Conservation (phyloP, 37 sponge, comb jelly and placozoan species). For the Cliona cf. orientalis region DNA sequence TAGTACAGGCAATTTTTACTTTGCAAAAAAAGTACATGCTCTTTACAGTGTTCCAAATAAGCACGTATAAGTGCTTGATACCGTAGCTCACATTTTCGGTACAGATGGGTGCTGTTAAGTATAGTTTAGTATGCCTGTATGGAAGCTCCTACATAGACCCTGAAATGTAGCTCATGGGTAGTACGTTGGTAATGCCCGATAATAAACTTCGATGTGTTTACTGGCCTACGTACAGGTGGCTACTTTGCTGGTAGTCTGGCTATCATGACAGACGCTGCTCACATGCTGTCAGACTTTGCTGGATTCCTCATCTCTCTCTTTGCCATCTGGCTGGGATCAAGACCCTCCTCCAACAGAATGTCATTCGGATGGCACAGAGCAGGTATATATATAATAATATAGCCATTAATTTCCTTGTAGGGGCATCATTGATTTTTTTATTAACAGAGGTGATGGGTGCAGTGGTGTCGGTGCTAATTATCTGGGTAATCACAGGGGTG, state of each 20-base stretch:
- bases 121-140: too few species aligned
- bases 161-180: too few species aligned
- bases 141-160: too few species aligned
- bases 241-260: conserved; percentile 90
- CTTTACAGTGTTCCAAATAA: too few species aligned
- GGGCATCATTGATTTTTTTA: background rate
- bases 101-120: too few species aligned
- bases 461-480: conserved; percentile 90
- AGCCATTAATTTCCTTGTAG: background rate
- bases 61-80: too few species aligned
- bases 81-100: too few species aligned
- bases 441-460: conserved; percentile 92
- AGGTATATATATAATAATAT: conserved; percentile 44
- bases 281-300: conserved; percentile 99
- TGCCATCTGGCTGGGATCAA: conserved; percentile 90
- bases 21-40: too few species aligned
- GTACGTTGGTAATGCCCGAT: too few species aligned
- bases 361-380: conserved; percentile 98
- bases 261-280: conserved; percentile 99
- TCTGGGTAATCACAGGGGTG: conserved; percentile 97
- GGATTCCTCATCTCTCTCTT: conserved; percentile 94
- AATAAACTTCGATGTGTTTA: too few species aligned
- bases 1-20: background rate
- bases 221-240: conserved; percentile 70
- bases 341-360: conserved; percentile 90